Base-by-base conservation (phyloP, 2,113 vertebrate genomes). In the Cryptomyrus ogoouensis region DNA sequence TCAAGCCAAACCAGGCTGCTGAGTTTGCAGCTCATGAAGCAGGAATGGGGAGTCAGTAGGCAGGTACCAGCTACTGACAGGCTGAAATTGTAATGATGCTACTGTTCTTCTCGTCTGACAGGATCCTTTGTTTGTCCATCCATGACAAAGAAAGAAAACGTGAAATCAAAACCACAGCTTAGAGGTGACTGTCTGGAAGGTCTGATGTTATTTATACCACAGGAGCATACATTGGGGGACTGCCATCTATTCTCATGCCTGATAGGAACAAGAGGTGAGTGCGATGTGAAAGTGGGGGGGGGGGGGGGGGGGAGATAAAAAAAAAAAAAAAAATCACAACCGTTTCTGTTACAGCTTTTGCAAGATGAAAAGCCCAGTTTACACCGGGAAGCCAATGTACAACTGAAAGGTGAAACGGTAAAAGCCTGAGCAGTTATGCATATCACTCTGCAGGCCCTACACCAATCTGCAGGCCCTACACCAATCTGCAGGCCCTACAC, bases 391-490 rank as follows among this genome's bases (percentile, higher is more conserved):
- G 87, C 56, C n/a, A 80, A 50, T 88, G 62, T 52, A 87, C 3
- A 88, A 58, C 42, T 21, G 50, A 58, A 83, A 39, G 9, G 17
- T 35, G 10, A 21, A 89, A 62, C 12, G 5, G 31, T 47, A 39
- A 83, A 77, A 88, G 31, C 24, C 50, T 27, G 19, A 52, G n/a
- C 50, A 77, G 49, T 24, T 19, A 47, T 49, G 88, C 35, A 49
- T 35, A 9, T 31, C 70, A 12, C 19, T 44, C 92, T 93, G n/a
- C 91, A 56, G 91, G 92, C 91, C 91, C 92, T 44, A 19, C 17
- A 12, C 47, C 47, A 12, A 1, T 42, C 92, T 93, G n/a, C 91
- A 53, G 91, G 92, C 91, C 91, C 92, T 44, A 24, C 2, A 13
- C 47, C 47, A 13, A 0, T 42, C 92, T 93, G n/a, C 91, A 56